Evolutionary conservation across 2,888 invertebrate genomes (phyloP).

Genomic region (Thysanoteuthis rhombus): DNA sequence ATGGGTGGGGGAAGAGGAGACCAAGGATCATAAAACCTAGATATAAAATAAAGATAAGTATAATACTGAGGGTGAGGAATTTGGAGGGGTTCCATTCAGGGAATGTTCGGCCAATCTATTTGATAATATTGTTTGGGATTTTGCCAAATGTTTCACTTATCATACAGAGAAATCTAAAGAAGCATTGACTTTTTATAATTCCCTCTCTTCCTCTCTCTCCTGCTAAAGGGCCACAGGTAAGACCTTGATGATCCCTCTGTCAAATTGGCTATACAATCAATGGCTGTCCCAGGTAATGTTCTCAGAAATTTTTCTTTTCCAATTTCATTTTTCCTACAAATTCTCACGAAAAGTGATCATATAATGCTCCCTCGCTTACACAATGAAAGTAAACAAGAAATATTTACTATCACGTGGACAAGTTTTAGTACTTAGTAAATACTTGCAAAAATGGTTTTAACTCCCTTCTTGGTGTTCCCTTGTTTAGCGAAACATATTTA

Average conservation of each 20-base stretch:
- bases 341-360: too few relatives aligned
- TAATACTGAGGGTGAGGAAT: not conserved
- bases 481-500: too few relatives aligned
- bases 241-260: not conserved
- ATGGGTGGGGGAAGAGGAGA: not conserved
- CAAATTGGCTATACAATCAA: not conserved
- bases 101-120: not conserved
- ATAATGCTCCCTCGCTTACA: too few relatives aligned
- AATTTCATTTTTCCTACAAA: too few relatives aligned
- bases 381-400: too few relatives aligned
- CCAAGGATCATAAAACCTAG: not conserved
- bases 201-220: not conserved
- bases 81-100: not conserved
- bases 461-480: too few relatives aligned
- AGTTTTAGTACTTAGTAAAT: too few relatives aligned
- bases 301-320: not conserved
- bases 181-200: not conserved
- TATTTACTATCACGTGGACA: too few relatives aligned
- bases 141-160: not conserved
- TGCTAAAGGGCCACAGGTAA: not conserved
- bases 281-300: not conserved
- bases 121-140: not conserved
- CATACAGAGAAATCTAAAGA: not conserved
- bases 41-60: not conserved
- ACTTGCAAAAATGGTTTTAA: too few relatives aligned